Percentiles rank a stretch among this genome's conserved stretches.
Evolutionary conservation across 2,797 vertebrate species (phyloP).

Genomic region (Gadopsis marmoratus): DNA sequence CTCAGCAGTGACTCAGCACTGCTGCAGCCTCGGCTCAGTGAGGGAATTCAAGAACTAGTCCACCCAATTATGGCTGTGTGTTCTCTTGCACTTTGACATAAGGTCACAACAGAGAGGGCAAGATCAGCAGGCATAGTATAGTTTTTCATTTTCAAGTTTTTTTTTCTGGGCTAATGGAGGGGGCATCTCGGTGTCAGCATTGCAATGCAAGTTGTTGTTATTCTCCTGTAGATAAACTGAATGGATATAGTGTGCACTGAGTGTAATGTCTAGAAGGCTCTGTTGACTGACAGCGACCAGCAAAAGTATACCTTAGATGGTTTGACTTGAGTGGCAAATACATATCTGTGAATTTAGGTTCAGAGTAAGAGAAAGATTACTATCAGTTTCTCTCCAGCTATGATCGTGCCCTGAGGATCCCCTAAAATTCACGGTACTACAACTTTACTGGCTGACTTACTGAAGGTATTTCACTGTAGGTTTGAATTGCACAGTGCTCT

Average conservation of each 20-base stretch:
- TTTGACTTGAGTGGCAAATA: slow-evolving; percentile 12
- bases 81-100: slow-evolving; percentile 30
- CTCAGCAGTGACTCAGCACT: slow-evolving; percentile 55
- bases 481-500: slow-evolving; percentile 52
- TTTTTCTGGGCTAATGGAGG: neutral
- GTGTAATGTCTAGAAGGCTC: neutral
- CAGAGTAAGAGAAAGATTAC: neutral
- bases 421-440: slow-evolving; percentile 35
- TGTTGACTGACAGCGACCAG: neutral
- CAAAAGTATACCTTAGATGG: slow-evolving; percentile 8
- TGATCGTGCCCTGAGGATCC: slow-evolving; percentile 36
- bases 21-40: slow-evolving; percentile 28
- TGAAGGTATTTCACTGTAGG: slow-evolving; percentile 54
- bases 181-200: neutral
- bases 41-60: slow-evolving; percentile 38
- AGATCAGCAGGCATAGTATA: slow-evolving; percentile 4
- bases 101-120: slow-evolving; percentile 44
- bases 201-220: neutral
- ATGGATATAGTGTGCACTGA: neutral
- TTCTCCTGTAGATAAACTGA: neutral
- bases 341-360: slow-evolving; percentile 30
- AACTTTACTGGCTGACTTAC: slow-evolving; percentile 41
- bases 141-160: slow-evolving; percentile 16
- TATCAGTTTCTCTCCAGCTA: slow-evolving; percentile 14
- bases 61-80: slow-evolving; percentile 43